phyloP scores from a whole-genome alignment of 1,140 invertebrate species.

The Hestina assimilis region DNA sequence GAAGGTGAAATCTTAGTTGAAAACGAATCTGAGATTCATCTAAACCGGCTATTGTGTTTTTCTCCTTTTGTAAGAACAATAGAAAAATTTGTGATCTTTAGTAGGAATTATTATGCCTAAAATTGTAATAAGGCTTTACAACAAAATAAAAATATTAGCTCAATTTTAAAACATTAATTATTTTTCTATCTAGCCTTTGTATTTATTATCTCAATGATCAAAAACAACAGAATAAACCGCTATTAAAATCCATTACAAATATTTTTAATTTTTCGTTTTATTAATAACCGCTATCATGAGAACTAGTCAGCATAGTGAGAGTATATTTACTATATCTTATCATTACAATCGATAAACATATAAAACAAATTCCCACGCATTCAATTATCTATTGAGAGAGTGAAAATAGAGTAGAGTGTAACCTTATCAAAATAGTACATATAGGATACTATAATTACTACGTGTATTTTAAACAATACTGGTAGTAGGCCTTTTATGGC shows the following conservation, averaged over 20 bases:
- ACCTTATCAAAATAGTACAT: too few species aligned
- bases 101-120: constrained; percentile 5
- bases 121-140: too few species aligned
- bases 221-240: too few species aligned
- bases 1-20: constrained; percentile 32
- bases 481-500: too few species aligned
- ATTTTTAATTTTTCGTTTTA: neutral
- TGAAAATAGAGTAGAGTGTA: constrained; percentile 30
- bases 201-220: too few species aligned
- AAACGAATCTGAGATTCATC: constrained; percentile 24
- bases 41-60: constrained; percentile 18
- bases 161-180: too few species aligned
- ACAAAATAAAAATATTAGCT: too few species aligned
- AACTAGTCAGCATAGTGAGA: neutral
- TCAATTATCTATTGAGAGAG: constrained; percentile 25
- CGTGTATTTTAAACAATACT: too few species aligned
- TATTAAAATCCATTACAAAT: too few species aligned
- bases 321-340: constrained; percentile 2
- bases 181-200: too few species aligned
- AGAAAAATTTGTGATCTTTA: constrained; percentile 15
- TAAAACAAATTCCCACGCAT: constrained; percentile 36
- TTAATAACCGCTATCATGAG: neutral
- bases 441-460: too few species aligned
- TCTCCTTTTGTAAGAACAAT: constrained; percentile 16
- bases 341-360: constrained; percentile 20